Percentiles rank a stretch among this genome's conserved stretches.
Conservation (phyloP, 2,888 invertebrate species). For the Pachymerium ferrugineum region DNA sequence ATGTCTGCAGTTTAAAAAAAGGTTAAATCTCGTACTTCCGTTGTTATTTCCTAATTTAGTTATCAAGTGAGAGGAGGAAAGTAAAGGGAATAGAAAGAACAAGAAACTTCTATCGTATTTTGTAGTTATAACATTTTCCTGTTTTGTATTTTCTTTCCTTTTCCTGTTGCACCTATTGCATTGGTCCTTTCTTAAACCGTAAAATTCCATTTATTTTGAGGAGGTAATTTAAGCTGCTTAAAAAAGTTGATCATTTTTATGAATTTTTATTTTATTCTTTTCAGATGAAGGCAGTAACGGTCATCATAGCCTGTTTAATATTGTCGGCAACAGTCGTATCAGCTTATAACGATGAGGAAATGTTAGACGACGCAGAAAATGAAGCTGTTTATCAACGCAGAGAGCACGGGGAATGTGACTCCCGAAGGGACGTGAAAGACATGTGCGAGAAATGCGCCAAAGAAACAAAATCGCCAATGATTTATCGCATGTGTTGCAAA, state of each 20-base stretch:
- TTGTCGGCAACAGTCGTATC: not conserved
- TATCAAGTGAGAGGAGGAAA: too few relatives aligned
- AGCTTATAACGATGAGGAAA: constrained; percentile 10
- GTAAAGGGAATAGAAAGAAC: too few relatives aligned
- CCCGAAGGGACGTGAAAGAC: not conserved
- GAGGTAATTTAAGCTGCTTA: not conserved
- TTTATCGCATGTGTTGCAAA: constrained; percentile 32
- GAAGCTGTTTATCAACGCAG: not conserved
- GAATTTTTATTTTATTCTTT: not conserved
- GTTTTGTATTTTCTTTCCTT: too few relatives aligned
- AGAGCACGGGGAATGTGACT: constrained; percentile 5
- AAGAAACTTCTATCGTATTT: too few relatives aligned
- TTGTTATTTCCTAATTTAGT: too few relatives aligned
- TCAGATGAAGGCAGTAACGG: constrained; percentile 9
- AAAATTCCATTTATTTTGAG: too few relatives aligned
- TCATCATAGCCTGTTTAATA: not conserved
- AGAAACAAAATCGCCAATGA: constrained; percentile 28
- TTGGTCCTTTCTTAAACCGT: too few relatives aligned
- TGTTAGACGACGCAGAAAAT: constrained; percentile 11
- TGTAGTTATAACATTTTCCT: too few relatives aligned
- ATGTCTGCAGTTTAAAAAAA: too few relatives aligned
- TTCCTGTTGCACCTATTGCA: too few relatives aligned
- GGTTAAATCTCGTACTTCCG: too few relatives aligned
- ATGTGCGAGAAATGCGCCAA: constrained; percentile 33
- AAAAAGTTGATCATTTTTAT: not conserved